Conservation (phyloP, 2,797 vertebrate genomes). For the Mormyrops attenuatus region DNA sequence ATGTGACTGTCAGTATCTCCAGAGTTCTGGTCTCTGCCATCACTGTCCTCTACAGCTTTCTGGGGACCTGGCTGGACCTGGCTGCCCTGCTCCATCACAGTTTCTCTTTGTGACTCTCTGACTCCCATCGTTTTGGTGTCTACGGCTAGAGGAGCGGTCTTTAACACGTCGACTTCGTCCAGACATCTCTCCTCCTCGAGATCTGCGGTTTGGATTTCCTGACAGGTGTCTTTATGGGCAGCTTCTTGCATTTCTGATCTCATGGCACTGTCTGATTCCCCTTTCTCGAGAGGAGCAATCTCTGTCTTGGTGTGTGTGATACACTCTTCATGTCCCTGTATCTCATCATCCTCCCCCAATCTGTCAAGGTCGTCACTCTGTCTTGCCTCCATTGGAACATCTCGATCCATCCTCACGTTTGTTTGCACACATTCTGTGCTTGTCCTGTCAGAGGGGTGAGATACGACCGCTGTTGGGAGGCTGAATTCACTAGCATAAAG, state of each 20-base stretch:
- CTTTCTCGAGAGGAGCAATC: not conserved
- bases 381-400: not conserved
- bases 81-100: not conserved
- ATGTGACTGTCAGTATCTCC: constrained; percentile 10
- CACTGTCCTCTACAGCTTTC: not conserved
- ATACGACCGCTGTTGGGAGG: not conserved
- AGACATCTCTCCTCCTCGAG: not conserved
- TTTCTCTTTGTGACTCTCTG: not conserved
- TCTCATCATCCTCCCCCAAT: not conserved
- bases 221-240: constrained; percentile 10
- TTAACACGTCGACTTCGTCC: constrained; percentile 17
- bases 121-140: not conserved
- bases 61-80: not conserved
- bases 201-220: constrained; percentile 15
- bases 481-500: not conserved
- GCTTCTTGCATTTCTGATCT: constrained; percentile 10
- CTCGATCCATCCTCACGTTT: not conserved
- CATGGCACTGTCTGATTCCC: not conserved
- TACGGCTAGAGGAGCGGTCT: constrained; percentile 1
- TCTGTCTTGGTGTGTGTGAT: not conserved
- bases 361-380: not conserved
- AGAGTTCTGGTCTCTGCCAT: not conserved
- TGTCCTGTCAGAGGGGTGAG: not conserved
- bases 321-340: not conserved
- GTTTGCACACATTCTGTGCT: not conserved